Evolutionary conservation across 2,113 vertebrate genomes (phyloP).

Genomic region (Tachycineta bicolor): DNA sequence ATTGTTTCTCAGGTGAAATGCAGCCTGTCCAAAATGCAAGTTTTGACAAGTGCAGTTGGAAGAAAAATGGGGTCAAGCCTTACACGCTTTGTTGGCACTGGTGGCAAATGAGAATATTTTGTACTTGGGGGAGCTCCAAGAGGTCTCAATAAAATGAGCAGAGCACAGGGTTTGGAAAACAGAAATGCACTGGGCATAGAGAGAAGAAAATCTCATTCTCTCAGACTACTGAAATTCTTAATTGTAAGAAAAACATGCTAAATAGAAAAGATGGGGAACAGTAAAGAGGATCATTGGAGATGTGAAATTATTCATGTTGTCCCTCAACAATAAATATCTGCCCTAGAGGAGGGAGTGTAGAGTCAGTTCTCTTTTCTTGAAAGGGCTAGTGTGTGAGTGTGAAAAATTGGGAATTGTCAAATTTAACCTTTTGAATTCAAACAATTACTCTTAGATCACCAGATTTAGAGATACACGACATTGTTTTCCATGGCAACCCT

Average conservation of each 20-base stretch:
- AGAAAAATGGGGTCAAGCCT: neutral
- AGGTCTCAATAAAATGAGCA: neutral
- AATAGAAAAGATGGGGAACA: neutral
- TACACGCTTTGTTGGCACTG: neutral
- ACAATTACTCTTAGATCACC: neutral
- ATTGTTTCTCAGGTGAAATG: neutral
- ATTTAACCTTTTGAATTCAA: neutral
- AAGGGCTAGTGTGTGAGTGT: accelerated
- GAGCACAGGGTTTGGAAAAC: neutral
- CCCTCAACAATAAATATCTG: neutral
- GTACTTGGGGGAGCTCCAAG: neutral
- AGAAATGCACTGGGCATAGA: neutral
- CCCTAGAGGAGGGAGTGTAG: neutral
- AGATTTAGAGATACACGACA: neutral
- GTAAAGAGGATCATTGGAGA: neutral
- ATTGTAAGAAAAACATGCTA: neutral
- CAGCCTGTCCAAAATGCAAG: neutral
- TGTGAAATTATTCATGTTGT: neutral
- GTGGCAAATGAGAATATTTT: neutral
- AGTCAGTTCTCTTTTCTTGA: neutral
- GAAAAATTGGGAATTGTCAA: neutral
- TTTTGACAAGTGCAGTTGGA: neutral
- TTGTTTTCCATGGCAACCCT: neutral
- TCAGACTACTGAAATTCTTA: neutral
- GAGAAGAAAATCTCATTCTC: neutral